These are phyloP conservation scores for Pseudomyrmex flavicornis DNA, from an alignment of 1,140 invertebrate species.

Conservation along the genomic window DNA sequence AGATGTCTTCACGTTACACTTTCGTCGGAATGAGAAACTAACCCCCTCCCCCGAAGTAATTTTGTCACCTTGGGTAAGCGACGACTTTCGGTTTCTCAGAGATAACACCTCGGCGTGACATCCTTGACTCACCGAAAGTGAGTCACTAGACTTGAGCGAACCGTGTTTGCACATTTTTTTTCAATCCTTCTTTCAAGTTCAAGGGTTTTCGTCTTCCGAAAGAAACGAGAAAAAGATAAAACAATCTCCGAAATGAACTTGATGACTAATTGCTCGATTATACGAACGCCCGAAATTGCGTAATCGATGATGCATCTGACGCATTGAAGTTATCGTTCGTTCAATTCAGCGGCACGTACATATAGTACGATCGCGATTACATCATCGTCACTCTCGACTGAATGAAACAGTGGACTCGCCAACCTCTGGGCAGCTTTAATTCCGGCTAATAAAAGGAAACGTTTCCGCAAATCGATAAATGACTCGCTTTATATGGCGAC, in stretches of 20 bases:
- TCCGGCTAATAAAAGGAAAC: slow-evolving; percentile 37
- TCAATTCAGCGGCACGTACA: slow-evolving; percentile 30
- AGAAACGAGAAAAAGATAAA: not conserved
- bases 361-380: slow-evolving; percentile 43
- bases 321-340: slow-evolving; percentile 1
- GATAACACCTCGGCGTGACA: slow-evolving; percentile 38
- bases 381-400: slow-evolving; percentile 43
- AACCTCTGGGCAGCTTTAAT: not conserved
- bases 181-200: slow-evolving; percentile 68
- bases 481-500: slow-evolving; percentile 41
- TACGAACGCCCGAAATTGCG: not conserved
- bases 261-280: not conserved
- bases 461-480: not conserved
- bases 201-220: slow-evolving; percentile 43
- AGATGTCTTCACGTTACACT: not conserved
- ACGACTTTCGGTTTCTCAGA: slow-evolving; percentile 14
- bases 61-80: not conserved
- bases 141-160: slow-evolving; percentile 58
- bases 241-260: not conserved
- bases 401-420: slow-evolving; percentile 42
- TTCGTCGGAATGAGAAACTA: not conserved
- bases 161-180: slow-evolving; percentile 39
- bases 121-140: slow-evolving; percentile 65
- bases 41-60: not conserved
- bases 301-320: slow-evolving; percentile 48